Percentiles rank a stretch among this genome's conserved stretches.
Evolutionary conservation across 2,888 invertebrate species (phyloP).

Genomic region (Drosophila peninsularis): DNA sequence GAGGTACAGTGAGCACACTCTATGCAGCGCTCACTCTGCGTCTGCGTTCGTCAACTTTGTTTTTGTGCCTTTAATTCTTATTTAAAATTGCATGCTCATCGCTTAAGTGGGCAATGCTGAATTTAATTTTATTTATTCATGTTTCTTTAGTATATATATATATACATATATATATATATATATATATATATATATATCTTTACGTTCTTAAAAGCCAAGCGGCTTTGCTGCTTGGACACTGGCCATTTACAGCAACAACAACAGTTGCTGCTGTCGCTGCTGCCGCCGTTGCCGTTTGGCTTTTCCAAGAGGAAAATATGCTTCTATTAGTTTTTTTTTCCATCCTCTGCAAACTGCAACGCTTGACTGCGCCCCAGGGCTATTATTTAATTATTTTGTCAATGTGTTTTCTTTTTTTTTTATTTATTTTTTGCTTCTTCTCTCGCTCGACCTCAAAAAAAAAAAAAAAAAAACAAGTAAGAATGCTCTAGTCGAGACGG

Average conservation of each 20-base stretch:
- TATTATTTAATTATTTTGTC: conserved; percentile 80
- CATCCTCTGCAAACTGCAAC: conserved; percentile 41
- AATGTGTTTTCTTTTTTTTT: conserved; percentile 45
- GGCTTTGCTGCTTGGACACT: conserved; percentile 50
- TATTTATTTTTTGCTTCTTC: conserved; percentile 22
- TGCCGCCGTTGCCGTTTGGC: conserved; percentile 13
- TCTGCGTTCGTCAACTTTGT: conserved; percentile 13
- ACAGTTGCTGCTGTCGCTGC: background rate
- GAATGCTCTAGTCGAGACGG: too few relatives aligned
- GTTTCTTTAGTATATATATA: conserved; percentile 26
- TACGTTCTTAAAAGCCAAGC: conserved; percentile 58
- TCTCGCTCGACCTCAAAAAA: conserved; percentile 43
- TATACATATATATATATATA: conserved; percentile 1
- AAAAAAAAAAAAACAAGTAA: too few relatives aligned
- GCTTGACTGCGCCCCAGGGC: conserved; percentile 63
- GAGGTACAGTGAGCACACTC: conserved; percentile 9
- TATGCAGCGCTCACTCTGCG: background rate
- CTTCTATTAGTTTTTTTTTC: conserved; percentile 56
- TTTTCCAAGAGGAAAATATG: conserved; percentile 51
- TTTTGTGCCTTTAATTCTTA: conserved; percentile 68
- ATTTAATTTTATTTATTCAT: conserved; percentile 76
- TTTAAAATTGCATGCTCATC: conserved; percentile 77
- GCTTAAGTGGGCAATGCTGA: conserved; percentile 70
- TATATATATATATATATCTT: conserved; percentile 5
- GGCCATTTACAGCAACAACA: conserved; percentile 22